These are phyloP conservation scores for Proisotoma minuta DNA, from an alignment of 2,888 invertebrate species.

Conservation along the genomic window DNA sequence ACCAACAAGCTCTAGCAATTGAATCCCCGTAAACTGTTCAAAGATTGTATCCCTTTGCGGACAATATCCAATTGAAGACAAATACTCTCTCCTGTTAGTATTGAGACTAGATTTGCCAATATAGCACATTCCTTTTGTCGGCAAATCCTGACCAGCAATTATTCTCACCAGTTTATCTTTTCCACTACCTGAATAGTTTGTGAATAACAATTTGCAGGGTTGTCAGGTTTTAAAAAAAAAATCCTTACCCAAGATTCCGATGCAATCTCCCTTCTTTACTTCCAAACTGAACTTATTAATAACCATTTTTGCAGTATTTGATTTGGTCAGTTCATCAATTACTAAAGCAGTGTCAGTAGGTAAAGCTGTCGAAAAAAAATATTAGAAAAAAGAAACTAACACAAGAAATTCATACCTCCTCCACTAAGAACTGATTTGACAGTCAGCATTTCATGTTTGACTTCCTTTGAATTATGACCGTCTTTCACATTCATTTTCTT, in stretches of 20 bases:
- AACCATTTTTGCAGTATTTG: conserved; percentile 23
- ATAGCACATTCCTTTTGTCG: conserved; percentile 34
- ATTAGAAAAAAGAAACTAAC: background rate
- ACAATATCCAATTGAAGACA: conserved; percentile 36
- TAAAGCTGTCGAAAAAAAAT: background rate
- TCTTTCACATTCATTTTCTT: conserved; percentile 2
- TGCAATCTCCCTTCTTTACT: conserved; percentile 33
- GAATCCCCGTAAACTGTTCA: conserved; percentile 29
- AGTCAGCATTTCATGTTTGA: conserved; percentile 7
- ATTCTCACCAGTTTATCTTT: conserved; percentile 30
- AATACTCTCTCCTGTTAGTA: conserved; percentile 27
- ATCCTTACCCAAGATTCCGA: conserved; percentile 33
- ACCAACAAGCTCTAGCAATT: conserved; percentile 41
- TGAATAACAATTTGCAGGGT: background rate
- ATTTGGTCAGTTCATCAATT: conserved; percentile 33
- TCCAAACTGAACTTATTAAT: conserved; percentile 33
- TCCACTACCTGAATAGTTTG: conserved; percentile 16
- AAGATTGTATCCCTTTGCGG: conserved; percentile 32
- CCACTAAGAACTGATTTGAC: conserved; percentile 20
- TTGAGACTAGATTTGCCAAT: conserved; percentile 25
- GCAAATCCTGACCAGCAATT: conserved; percentile 28
- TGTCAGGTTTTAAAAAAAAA: background rate
- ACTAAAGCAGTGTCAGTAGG: conserved; percentile 24
- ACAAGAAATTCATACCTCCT: conserved; percentile 14
- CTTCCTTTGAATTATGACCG: background rate